phyloP scores from a whole-genome alignment of 2,113 vertebrate genomes.

The Phrynosoma blainvillii region DNA sequence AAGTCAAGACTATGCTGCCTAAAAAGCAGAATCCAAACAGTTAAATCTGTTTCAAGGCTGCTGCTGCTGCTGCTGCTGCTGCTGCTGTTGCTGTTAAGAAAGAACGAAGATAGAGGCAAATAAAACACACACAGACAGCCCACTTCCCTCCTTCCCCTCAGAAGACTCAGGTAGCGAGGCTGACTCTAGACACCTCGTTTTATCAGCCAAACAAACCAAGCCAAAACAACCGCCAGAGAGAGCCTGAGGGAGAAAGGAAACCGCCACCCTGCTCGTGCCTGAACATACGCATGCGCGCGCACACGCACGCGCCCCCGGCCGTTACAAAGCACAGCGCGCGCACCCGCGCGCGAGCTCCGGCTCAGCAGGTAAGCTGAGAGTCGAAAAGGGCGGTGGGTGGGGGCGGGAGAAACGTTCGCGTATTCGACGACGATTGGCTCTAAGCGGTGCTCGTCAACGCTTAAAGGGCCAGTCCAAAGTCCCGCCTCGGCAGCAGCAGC shows the following conservation, averaged over 20 bases:
- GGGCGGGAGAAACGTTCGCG: neutral
- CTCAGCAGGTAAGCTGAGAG: too few species aligned
- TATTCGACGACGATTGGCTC: neutral
- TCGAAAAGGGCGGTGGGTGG: too few species aligned
- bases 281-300: too few species aligned
- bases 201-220: neutral
- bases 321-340: too few species aligned
- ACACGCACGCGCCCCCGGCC: too few species aligned
- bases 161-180: neutral
- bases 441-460: neutral
- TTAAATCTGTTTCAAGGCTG: neutral
- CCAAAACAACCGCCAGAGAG: neutral
- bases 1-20: neutral
- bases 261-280: too few species aligned
- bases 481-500: neutral
- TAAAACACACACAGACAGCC: neutral
- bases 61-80: too few species aligned
- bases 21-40: neutral
- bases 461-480: neutral
- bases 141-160: neutral
- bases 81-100: too few species aligned
- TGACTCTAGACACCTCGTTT: neutral
- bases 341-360: neutral
- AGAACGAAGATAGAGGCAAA: neutral
- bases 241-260: too few species aligned